These are phyloP conservation scores for Gorsachius goisagi DNA, from an alignment of 2,113 vertebrate species.

Conservation along the genomic window DNA sequence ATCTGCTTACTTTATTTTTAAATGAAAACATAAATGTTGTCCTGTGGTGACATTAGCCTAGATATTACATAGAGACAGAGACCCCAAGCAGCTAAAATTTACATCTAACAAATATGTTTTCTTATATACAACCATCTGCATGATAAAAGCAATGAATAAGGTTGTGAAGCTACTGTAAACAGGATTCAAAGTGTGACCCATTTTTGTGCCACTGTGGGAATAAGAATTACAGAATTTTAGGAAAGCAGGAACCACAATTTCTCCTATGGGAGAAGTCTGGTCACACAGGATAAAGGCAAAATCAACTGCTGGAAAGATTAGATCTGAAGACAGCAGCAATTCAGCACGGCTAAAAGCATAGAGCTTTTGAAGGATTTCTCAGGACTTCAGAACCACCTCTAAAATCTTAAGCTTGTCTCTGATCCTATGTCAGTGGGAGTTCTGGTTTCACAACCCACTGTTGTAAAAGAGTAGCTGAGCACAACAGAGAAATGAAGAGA, in stretches of 20 bases:
- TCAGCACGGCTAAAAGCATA: not conserved
- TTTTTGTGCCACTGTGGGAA: not conserved
- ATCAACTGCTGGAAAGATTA: conserved; percentile 53
- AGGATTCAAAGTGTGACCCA: not conserved
- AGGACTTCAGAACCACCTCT: conserved; percentile 53
- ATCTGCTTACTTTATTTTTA: conserved; percentile 57
- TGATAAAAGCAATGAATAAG: not conserved
- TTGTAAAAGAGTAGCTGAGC: conserved; percentile 1
- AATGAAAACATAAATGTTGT: conserved; percentile 52
- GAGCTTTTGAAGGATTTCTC: conserved; percentile 29
- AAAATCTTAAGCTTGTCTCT: conserved; percentile 35
- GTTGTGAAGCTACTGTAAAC: not conserved
- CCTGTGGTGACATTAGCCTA: conserved; percentile 38
- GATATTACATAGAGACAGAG: not conserved
- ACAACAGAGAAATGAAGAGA: conserved; percentile 20
- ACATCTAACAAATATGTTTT: conserved; percentile 38
- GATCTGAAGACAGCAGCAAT: conserved; percentile 39
- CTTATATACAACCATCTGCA: conserved; percentile 22
- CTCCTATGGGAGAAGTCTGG: conserved; percentile 9
- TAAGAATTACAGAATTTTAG: conserved; percentile 21
- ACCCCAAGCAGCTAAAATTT: conserved; percentile 45
- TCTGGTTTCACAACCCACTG: conserved; percentile 23
- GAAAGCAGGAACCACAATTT: not conserved
- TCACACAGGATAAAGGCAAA: conserved; percentile 32
- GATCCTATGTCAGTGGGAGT: conserved; percentile 23